These are phyloP conservation scores for Crossaster papposus DNA, from an alignment of 53 echinoderm and acorn worm genomes.

Conservation along the genomic window DNA sequence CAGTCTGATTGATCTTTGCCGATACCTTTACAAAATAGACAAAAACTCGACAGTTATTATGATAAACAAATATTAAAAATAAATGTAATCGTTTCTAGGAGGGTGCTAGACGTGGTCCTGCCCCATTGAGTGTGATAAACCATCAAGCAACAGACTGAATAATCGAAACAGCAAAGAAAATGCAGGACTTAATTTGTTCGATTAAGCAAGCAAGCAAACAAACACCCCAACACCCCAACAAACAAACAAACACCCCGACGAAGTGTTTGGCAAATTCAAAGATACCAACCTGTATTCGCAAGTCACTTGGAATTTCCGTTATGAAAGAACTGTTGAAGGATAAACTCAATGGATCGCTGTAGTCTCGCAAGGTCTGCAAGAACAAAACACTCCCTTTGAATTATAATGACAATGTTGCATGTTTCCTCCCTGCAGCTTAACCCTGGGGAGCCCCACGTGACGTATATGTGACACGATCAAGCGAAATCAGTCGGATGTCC, in stretches of 20 bases:
- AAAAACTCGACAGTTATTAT: not conserved
- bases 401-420: no score
- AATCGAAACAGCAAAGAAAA: not conserved
- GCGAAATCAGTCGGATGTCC: no score
- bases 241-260: not conserved
- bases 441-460: no score
- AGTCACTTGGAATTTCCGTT: not conserved
- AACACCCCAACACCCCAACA: not conserved
- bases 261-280: not conserved
- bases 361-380: constrained; percentile 31
- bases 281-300: not conserved
- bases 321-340: constrained; percentile 10
- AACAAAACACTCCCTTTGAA: no score
- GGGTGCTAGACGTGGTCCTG: no score
- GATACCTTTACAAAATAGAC: not conserved
- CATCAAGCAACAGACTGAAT: not conserved
- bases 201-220: no score
- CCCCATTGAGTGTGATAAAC: no score
- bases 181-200: no score
- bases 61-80: no score
- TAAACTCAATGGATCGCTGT: constrained; percentile 36
- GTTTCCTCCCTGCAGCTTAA: no score
- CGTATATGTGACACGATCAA: no score
- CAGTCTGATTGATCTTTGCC: not conserved
- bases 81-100: no score